These are phyloP conservation scores for Archivesica marissinica DNA, from an alignment of 1,140 invertebrate genomes.

Conservation along the genomic window DNA sequence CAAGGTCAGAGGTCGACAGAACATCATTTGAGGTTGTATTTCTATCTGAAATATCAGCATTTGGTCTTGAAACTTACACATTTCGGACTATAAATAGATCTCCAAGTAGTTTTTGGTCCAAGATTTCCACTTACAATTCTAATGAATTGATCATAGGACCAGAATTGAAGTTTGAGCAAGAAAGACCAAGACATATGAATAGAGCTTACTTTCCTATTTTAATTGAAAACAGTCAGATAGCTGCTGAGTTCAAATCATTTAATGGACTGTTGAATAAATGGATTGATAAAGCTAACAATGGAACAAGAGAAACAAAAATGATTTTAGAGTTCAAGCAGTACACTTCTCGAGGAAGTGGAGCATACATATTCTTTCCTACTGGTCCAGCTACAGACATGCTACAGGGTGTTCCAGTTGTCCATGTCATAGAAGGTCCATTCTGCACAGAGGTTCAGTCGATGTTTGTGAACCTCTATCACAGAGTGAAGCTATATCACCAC, in stretches of 20 bases:
- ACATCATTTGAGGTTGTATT: constrained; percentile 75
- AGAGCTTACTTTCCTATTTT: constrained; percentile 58
- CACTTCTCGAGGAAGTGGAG: constrained; percentile 90
- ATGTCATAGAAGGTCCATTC: constrained; percentile 88
- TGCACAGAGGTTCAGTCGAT: constrained; percentile 89
- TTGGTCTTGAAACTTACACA: constrained; percentile 69
- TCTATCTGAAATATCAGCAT: constrained; percentile 72
- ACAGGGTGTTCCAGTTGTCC: constrained; percentile 84
- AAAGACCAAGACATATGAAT: constrained; percentile 63
- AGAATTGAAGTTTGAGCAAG: constrained; percentile 68
- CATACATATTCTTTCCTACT: constrained; percentile 97
- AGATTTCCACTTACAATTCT: constrained; percentile 73
- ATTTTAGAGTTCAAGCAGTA: constrained; percentile 89
- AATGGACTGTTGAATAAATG: constrained; percentile 71
- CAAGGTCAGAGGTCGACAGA: constrained; percentile 63
- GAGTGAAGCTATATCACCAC: constrained; percentile 87
- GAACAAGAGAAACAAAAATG: constrained; percentile 81
- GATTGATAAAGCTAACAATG: constrained; percentile 70
- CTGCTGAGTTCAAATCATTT: constrained; percentile 70
- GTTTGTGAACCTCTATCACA: constrained; percentile 89
- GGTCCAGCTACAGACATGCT: constrained; percentile 84
- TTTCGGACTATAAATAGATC: constrained; percentile 35
- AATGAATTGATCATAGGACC: constrained; percentile 70
- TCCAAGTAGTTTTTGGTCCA: constrained; percentile 56
- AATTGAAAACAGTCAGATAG: constrained; percentile 75